These are phyloP conservation scores for Leptodactylus fuscus DNA, from an alignment of 2,113 vertebrate genomes.

Conservation along the genomic window DNA sequence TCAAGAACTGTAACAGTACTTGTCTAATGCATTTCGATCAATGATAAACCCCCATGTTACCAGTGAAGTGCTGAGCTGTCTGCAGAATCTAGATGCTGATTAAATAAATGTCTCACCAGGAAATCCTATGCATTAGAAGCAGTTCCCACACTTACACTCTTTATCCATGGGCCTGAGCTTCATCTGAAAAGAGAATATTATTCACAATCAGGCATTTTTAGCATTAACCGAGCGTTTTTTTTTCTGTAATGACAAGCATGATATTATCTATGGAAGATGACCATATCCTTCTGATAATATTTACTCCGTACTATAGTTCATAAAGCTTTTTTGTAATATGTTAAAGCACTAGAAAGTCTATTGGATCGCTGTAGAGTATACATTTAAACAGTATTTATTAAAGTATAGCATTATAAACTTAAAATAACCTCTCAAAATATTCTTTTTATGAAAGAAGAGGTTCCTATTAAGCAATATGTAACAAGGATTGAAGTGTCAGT, in stretches of 20 bases:
- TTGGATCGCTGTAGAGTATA: too few species aligned
- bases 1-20: constrained; percentile 33
- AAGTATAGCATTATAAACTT: too few species aligned
- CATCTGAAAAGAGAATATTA: background rate
- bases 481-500: too few species aligned
- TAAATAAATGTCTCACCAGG: constrained; percentile 51
- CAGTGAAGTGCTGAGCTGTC: constrained; percentile 47
- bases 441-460: too few species aligned
- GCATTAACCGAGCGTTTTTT: background rate
- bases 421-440: too few species aligned
- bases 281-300: background rate
- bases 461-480: too few species aligned
- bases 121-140: constrained; percentile 31
- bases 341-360: too few species aligned
- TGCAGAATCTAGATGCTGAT: constrained; percentile 49
- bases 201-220: background rate
- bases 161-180: background rate
- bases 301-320: too few species aligned
- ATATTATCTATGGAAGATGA: background rate
- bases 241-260: background rate
- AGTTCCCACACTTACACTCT: constrained; percentile 22
- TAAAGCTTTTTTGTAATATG: too few species aligned
- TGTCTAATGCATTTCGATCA: constrained; percentile 53
- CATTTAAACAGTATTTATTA: too few species aligned
- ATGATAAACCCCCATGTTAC: constrained; percentile 52